These are phyloP conservation scores for Tauraco erythrolophus DNA, from an alignment of 2,113 vertebrate species.

Conservation along the genomic window DNA sequence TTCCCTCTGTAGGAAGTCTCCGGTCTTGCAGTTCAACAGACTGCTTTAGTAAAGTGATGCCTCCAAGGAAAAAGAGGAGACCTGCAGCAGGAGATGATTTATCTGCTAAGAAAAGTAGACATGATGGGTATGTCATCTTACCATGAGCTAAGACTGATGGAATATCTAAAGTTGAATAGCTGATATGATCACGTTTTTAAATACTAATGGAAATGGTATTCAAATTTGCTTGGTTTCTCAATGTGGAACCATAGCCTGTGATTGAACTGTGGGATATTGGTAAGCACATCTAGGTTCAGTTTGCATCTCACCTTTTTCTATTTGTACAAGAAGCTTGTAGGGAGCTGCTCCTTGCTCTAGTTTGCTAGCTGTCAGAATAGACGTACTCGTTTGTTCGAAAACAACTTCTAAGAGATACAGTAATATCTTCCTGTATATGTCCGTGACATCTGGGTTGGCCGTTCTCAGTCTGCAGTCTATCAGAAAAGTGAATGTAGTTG, in stretches of 20 bases:
- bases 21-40: slow-evolving; percentile 86
- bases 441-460: background rate
- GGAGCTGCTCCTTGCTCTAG: background rate
- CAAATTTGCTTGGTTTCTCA: slow-evolving; percentile 41
- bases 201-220: slow-evolving; percentile 24
- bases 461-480: background rate
- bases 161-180: slow-evolving; percentile 38
- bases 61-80: slow-evolving; percentile 99
- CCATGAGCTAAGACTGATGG: slow-evolving; percentile 9
- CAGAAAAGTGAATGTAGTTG: background rate
- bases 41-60: slow-evolving; percentile 98
- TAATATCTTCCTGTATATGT: background rate
- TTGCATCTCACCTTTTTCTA: background rate
- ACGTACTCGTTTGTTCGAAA: background rate
- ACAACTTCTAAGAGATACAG: background rate
- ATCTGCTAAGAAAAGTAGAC: slow-evolving; percentile 97
- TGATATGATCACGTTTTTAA: slow-evolving; percentile 8
- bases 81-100: slow-evolving; percentile 95
- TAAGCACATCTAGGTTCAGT: background rate
- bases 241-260: background rate
- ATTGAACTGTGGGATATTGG: background rate
- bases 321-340: background rate
- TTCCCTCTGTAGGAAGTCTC: slow-evolving; percentile 78
- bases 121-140: slow-evolving; percentile 88
- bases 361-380: background rate